phyloP scores from a whole-genome alignment of 2,113 vertebrate genomes.

The Polypterus senegalus region DNA sequence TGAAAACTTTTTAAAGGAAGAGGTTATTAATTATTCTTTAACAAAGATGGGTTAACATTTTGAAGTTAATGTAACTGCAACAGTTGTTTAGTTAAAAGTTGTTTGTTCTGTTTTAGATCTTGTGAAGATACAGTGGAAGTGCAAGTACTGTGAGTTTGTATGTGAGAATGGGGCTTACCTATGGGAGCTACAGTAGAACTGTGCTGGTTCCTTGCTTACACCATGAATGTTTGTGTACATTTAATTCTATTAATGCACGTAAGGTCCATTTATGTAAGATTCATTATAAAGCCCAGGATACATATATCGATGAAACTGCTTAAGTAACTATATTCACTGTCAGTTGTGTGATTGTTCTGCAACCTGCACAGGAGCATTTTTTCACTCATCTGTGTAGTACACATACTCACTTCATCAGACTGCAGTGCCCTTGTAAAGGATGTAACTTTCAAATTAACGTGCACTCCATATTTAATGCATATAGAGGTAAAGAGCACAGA shows the following conservation, averaged over 20 bases:
- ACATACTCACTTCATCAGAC: slow-evolving; percentile 12
- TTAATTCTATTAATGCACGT: slow-evolving; percentile 1
- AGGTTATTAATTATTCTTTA: too few species aligned
- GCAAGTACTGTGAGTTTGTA: slow-evolving; percentile 6
- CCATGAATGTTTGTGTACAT: slow-evolving; percentile 5
- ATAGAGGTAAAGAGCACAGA: slow-evolving; percentile 8
- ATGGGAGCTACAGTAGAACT: slow-evolving; percentile 5
- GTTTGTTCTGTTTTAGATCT: slow-evolving; percentile 16
- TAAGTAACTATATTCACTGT: slow-evolving; percentile 7
- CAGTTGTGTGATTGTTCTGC: slow-evolving; percentile 7
- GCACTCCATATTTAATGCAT: slow-evolving; percentile 19
- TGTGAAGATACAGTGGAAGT: slow-evolving; percentile 4
- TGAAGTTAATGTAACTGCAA: too few species aligned
- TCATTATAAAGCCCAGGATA: background rate
- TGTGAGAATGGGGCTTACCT: slow-evolving; percentile 10
- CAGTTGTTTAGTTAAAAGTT: too few species aligned
- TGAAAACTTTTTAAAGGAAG: too few species aligned
- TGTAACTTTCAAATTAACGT: background rate
- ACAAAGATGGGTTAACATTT: too few species aligned
- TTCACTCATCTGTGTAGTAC: background rate
- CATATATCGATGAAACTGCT: background rate
- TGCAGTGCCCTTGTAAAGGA: slow-evolving; percentile 11
- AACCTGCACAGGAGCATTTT: slow-evolving; percentile 4
- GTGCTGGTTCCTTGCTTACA: slow-evolving; percentile 9
- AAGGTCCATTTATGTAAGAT: background rate